phyloP scores from a whole-genome alignment of 2,888 invertebrate species.

The Meteorus cinctellus region DNA sequence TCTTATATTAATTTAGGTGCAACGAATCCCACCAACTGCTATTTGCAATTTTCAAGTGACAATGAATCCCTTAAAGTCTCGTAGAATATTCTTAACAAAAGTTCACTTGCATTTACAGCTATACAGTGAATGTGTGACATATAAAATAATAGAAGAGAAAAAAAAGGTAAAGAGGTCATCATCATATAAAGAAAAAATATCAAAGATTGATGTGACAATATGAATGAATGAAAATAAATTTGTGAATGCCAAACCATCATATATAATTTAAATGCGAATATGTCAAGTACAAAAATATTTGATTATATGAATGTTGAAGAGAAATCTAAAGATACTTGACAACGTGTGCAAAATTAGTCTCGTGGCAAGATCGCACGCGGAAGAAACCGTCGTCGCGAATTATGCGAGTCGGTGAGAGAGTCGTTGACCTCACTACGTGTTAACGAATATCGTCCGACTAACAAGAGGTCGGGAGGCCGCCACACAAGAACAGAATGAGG shows the following conservation, averaged over 20 bases:
- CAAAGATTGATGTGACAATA: neutral
- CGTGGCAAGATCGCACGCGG: constrained; percentile 49
- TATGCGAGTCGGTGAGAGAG: constrained; percentile 56
- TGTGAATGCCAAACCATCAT: neutral
- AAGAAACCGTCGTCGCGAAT: constrained; percentile 54
- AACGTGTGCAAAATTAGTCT: constrained; percentile 43
- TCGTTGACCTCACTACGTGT: constrained; percentile 65
- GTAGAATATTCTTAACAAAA: too few species aligned
- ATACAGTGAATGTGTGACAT: neutral
- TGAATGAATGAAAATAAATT: neutral
- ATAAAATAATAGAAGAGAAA: neutral
- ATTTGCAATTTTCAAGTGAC: constrained; percentile 1
- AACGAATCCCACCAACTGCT: constrained; percentile 29
- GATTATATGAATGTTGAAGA: constrained; percentile 18
- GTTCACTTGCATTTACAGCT: too few species aligned
- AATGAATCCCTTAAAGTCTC: too few species aligned
- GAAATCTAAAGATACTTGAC: constrained; percentile 40
- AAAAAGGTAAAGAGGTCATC: neutral
- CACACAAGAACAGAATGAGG: constrained; percentile 32
- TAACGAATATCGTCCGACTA: constrained; percentile 67
- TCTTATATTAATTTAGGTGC: too few species aligned
- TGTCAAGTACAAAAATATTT: neutral
- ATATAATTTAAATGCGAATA: neutral
- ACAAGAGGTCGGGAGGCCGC: constrained; percentile 59
- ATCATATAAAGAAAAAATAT: neutral